Evolutionary conservation across 2,888 invertebrate genomes (phyloP).

Genomic region (Rhamphomyia laevipes): DNA sequence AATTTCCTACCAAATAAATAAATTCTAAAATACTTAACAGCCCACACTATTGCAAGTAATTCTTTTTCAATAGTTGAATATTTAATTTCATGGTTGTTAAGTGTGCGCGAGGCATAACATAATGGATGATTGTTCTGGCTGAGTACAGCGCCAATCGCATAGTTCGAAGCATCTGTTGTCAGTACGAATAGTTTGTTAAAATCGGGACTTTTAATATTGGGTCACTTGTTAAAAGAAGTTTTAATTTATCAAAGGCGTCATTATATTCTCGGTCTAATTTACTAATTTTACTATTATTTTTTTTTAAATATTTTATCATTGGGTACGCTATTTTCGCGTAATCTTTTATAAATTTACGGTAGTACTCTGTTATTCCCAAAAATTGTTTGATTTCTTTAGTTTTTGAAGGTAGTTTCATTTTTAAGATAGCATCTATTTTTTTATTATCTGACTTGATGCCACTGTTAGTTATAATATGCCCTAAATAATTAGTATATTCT

Average conservation of each 20-base stretch:
- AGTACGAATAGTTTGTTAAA: constrained; percentile 15
- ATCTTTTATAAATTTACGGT: too few species aligned
- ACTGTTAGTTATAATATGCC: neutral
- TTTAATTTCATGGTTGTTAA: constrained; percentile 1
- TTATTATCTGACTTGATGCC: neutral
- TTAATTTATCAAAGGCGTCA: constrained; percentile 9
- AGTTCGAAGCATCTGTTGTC: constrained; percentile 9
- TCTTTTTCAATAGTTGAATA: constrained; percentile 8
- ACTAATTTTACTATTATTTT: constrained; percentile 7
- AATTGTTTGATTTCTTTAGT: too few species aligned
- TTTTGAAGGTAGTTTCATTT: too few species aligned
- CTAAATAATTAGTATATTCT: neutral
- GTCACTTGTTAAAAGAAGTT: constrained; percentile 9
- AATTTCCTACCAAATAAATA: too few species aligned
- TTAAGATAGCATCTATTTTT: too few species aligned
- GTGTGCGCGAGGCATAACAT: constrained; percentile 4
- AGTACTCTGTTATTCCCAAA: too few species aligned
- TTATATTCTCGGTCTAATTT: constrained; percentile 4
- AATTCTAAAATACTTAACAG: too few species aligned
- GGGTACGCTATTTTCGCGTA: neutral
- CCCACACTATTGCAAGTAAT: neutral
- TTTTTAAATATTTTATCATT: neutral
- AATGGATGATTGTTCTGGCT: constrained; percentile 9
- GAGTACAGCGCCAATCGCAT: constrained; percentile 8
- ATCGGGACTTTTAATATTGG: constrained; percentile 20